Evolutionary conservation across 92 coral and sea anemone genomes (phyloP).

Genomic region (Montipora capitata): DNA sequence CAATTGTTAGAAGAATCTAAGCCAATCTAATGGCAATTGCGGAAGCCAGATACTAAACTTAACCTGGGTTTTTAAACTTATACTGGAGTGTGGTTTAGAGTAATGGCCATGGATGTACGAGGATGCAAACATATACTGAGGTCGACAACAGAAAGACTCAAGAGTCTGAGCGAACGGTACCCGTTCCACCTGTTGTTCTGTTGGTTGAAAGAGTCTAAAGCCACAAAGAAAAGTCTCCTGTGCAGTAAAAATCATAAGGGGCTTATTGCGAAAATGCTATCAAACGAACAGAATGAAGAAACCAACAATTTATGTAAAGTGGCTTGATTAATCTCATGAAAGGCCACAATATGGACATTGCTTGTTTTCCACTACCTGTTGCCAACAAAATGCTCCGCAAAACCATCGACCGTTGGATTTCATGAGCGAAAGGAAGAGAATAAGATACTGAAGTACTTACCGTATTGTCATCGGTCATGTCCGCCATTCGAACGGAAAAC

Average conservation of each 20-base stretch:
- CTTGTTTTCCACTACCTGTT: background rate
- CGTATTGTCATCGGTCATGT: background rate
- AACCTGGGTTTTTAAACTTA: too few species aligned
- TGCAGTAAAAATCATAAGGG: background rate
- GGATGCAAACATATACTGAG: too few species aligned
- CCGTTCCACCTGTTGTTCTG: slow-evolving; percentile 27
- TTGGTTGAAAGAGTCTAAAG: background rate
- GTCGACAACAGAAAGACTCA: too few species aligned
- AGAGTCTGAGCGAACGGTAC: background rate
- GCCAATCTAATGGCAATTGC: too few species aligned
- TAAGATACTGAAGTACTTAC: background rate
- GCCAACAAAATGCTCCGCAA: background rate
- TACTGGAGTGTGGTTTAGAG: too few species aligned
- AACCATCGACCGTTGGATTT: background rate
- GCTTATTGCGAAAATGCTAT: background rate
- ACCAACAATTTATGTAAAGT: background rate
- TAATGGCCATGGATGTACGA: too few species aligned
- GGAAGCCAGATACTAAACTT: too few species aligned
- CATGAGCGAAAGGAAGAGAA: background rate
- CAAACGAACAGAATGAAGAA: background rate
- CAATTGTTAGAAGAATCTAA: too few species aligned
- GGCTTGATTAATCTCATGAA: background rate
- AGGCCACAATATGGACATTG: background rate
- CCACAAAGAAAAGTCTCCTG: background rate
- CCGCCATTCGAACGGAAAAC: slow-evolving; percentile 1